Percentiles rank a stretch among this genome's conserved stretches.
These are phyloP conservation scores for Mesorhabditis spiculigera DNA, from an alignment of 2,888 invertebrate species.

Conservation along the genomic window DNA sequence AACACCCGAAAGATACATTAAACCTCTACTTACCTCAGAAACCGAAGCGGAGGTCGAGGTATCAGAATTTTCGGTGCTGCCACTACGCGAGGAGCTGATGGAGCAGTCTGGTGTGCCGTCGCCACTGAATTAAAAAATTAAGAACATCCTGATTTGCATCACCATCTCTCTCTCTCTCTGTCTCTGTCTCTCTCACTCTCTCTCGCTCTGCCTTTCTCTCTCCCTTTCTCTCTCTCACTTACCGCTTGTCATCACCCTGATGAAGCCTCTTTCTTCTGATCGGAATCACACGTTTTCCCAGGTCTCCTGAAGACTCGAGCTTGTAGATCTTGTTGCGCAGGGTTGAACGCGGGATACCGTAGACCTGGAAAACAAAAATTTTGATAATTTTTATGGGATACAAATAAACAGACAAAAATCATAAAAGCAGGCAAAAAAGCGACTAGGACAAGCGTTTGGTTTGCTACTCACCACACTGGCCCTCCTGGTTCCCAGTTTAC, in stretches of 20 bases:
- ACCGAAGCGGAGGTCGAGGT: too few species aligned
- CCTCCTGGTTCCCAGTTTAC: constrained; percentile 38
- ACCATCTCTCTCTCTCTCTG: too few species aligned
- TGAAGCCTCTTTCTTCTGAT: neutral
- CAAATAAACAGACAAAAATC: neutral
- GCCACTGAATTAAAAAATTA: too few species aligned
- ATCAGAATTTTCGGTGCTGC: too few species aligned
- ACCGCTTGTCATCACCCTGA: neutral
- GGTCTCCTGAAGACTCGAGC: constrained; percentile 54
- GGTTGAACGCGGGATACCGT: constrained; percentile 92
- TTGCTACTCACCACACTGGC: neutral
- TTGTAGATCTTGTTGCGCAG: constrained; percentile 81
- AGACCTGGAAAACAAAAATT: constrained; percentile 78
- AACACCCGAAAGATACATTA: too few species aligned
- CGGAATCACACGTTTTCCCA: too few species aligned
- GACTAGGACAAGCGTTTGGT: neutral
- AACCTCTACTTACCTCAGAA: too few species aligned
- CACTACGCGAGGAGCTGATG: too few species aligned
- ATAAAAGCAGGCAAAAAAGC: neutral
- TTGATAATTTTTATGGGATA: constrained; percentile 72
- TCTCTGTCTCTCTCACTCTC: too few species aligned
- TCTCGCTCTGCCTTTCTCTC: neutral
- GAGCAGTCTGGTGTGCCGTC: too few species aligned
- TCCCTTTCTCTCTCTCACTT: neutral
- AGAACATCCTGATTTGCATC: too few species aligned